These are phyloP conservation scores for Peromyscus polionotus DNA, from an alignment of 2,113 vertebrate genomes.

Conservation along the genomic window DNA sequence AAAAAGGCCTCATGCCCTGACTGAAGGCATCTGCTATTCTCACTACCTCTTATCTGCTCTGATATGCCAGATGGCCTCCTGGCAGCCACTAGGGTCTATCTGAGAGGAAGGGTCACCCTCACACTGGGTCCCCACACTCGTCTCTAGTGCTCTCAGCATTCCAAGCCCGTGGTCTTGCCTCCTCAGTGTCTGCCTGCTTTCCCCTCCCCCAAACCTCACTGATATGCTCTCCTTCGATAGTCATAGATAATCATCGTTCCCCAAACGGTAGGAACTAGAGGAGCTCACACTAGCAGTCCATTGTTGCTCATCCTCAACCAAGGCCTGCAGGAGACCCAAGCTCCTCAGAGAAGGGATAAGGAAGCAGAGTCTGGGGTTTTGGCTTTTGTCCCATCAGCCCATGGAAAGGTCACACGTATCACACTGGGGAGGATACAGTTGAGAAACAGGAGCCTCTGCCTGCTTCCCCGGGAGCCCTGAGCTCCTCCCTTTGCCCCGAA, in stretches of 20 bases:
- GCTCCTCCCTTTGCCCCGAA: not conserved
- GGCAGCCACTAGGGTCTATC: not conserved
- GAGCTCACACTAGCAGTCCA: not conserved
- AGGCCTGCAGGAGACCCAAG: not conserved
- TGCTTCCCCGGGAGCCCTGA: not conserved
- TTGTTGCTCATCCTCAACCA: not conserved
- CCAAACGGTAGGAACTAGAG: not conserved
- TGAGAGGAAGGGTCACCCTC: not conserved
- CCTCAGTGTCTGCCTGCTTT: not conserved
- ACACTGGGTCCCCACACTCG: not conserved
- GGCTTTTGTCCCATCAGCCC: not conserved
- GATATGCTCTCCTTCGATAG: not conserved
- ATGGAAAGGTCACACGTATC: no score
- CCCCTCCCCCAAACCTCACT: not conserved
- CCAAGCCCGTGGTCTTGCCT: not conserved
- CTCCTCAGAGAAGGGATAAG: not conserved
- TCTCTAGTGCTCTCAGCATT: not conserved
- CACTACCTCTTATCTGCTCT: not conserved
- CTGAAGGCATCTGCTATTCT: not conserved
- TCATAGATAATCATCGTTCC: not conserved
- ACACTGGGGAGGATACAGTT: not conserved
- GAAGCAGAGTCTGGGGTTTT: not conserved
- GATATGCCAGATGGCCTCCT: fast-evolving
- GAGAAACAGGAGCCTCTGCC: not conserved
- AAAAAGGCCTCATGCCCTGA: not conserved